These are phyloP conservation scores for Trachemys scripta DNA, from an alignment of 2,113 vertebrate genomes.

Conservation along the genomic window DNA sequence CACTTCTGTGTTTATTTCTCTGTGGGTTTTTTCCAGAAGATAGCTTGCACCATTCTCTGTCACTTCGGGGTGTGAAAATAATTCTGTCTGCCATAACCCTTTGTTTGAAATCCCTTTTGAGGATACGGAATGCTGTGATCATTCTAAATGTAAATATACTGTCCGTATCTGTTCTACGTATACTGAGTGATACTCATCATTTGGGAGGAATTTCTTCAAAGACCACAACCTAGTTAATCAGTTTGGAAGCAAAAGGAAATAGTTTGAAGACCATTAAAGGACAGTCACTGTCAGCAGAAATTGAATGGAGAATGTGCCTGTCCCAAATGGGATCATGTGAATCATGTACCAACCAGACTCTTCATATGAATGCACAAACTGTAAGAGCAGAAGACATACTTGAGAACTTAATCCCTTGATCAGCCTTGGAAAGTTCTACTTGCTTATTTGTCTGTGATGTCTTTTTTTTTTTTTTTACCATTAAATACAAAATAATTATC, in stretches of 20 bases:
- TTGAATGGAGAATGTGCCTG: not conserved
- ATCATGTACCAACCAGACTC: not conserved
- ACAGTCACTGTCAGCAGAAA: not conserved
- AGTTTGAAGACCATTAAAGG: not conserved
- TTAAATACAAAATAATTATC: not conserved
- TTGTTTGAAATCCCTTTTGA: not conserved
- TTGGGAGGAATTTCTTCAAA: not conserved
- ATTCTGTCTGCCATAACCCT: not conserved
- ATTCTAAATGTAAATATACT: not conserved
- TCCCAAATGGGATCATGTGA: not conserved
- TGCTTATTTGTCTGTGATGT: not conserved
- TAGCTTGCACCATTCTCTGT: not conserved
- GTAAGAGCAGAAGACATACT: not conserved
- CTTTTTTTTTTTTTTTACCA: not conserved
- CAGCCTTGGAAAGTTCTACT: not conserved
- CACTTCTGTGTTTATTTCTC: not conserved
- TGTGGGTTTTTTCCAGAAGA: not conserved
- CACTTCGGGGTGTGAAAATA: not conserved
- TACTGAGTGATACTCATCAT: not conserved
- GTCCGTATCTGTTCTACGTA: not conserved
- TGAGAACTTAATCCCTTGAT: not conserved
- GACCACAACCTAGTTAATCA: not conserved
- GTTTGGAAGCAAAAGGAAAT: not conserved
- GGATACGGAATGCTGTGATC: not conserved
- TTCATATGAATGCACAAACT: not conserved